Base-by-base conservation (phyloP, 2,888 invertebrate genomes). In the Trissolcus japonicus region DNA sequence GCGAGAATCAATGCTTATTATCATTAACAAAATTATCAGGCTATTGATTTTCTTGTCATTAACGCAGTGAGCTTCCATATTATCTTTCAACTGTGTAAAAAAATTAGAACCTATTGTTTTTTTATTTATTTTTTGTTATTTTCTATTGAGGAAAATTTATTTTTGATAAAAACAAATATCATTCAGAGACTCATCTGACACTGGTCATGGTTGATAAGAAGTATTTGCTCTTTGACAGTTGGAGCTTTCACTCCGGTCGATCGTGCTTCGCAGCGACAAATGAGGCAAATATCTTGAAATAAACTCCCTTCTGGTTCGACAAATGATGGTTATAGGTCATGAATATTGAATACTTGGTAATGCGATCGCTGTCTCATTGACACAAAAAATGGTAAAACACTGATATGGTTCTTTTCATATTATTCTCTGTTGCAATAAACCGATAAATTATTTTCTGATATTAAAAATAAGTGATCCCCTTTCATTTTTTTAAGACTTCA, bases 141-240 rank as follows among this genome's bases (percentile, higher is more conserved):
- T 25, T 25, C 4, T 21, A 29, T 6, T 6, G 29, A 56, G 56
- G 54, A 76, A 76, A 67, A 62, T 67, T 71, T 66, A 71, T 55
- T 17, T 25, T 51, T 53, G 71, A 62, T 60, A 57, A 56, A 62
- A 71, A 76, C 63, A 68, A 67, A 67, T 57, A 16, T 35, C 4
- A n/a, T 46, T 6, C 54, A 51, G 60, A 50, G 62, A 76, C 62
- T 63, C 67, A 57, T 72, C 67, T 76, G 76, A 67, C 72, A 72
- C 73, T 77, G 76, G 68, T 73, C 63, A 73, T 77, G 68, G 68
- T 68, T 65, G 73, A 77, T 77, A 77, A 77, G 61, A 50, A 78
- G 73, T 69, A 61, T 78, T 78, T 77, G 61, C 67, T 68, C 77
- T 73, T 77, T 73, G 73, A 73, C 73, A 57, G 66, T 73, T 78